Evolutionary conservation across 2,113 vertebrate genomes (phyloP).

Genomic region (Ornithorhynchus anatinus): DNA sequence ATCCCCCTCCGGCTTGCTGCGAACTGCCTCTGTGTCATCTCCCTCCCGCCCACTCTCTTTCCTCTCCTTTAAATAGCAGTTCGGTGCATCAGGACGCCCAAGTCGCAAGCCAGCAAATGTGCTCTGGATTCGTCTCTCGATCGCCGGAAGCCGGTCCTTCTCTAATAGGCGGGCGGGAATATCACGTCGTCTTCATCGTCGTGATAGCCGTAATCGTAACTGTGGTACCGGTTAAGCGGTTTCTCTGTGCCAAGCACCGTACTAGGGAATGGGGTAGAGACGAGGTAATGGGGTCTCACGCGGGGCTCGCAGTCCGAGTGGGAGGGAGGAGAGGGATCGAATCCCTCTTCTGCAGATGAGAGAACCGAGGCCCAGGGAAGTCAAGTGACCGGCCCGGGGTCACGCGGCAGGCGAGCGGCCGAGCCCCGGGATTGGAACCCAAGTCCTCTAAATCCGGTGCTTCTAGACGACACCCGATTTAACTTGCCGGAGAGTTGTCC

Average conservation of each 20-base stretch:
- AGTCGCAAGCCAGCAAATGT: conserved; percentile 54
- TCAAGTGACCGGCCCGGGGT: too few relatives aligned
- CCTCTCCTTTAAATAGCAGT: conserved; percentile 62
- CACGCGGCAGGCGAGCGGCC: too few relatives aligned
- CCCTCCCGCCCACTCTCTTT: conserved; percentile 61
- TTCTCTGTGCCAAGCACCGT: too few relatives aligned
- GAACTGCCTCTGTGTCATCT: conserved; percentile 58
- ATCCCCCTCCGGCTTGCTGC: conserved; percentile 38
- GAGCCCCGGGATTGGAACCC: too few relatives aligned
- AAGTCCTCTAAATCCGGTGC: conserved; percentile 58
- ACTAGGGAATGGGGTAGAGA: too few relatives aligned
- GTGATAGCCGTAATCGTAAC: too few relatives aligned
- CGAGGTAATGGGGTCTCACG: too few relatives aligned
- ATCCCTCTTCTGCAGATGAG: too few relatives aligned
- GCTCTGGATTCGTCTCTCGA: conserved; percentile 63
- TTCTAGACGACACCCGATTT: conserved; percentile 42
- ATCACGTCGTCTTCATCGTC: conserved; percentile 53
- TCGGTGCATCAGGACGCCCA: conserved; percentile 62
- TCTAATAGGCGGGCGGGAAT: conserved; percentile 65
- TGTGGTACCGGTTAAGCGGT: too few relatives aligned
- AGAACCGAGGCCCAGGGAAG: too few relatives aligned
- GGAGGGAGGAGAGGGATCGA: too few relatives aligned
- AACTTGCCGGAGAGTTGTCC: conserved; percentile 41
- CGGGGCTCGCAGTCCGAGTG: too few relatives aligned
- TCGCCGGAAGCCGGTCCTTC: conserved; percentile 64